Evolutionary conservation across 2,888 invertebrate genomes (phyloP).

Genomic region (Ornithoptera priamus): DNA sequence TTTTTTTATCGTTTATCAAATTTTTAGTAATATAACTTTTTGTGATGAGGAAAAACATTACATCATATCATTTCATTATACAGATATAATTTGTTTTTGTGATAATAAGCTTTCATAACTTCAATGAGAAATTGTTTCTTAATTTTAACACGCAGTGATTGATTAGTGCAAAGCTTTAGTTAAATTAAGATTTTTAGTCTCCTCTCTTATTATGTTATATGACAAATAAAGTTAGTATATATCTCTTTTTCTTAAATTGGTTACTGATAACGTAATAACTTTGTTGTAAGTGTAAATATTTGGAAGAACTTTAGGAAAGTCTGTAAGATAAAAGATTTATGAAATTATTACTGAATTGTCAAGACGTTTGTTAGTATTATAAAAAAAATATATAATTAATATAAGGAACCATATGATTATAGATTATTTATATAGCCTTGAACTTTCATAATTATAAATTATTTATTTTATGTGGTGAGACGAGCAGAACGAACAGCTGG

Average conservation of each 20-base stretch:
- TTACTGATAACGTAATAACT: constrained; percentile 24
- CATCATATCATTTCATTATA: neutral
- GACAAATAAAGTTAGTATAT: no score
- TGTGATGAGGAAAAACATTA: neutral
- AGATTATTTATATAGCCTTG: neutral
- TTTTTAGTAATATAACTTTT: neutral
- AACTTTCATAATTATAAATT: no score
- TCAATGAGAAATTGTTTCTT: no score
- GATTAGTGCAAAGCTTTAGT: neutral
- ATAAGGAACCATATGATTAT: neutral
- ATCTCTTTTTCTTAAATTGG: constrained; percentile 5
- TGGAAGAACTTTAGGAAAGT: constrained; percentile 22
- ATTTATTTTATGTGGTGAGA: no score
- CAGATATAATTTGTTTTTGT: neutral
- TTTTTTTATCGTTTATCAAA: constrained; percentile 1
- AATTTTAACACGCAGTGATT: neutral
- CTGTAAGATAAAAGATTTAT: constrained; percentile 8
- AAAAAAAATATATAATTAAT: neutral
- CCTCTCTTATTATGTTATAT: neutral
- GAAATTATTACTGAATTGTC: constrained; percentile 3
- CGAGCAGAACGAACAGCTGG: no score
- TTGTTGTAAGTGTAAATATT: constrained; percentile 31
- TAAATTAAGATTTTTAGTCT: neutral
- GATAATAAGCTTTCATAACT: neutral
- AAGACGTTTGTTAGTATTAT: neutral